These are phyloP conservation scores for Icerya purchasi DNA, from an alignment of 2,888 invertebrate species.

Conservation along the genomic window DNA sequence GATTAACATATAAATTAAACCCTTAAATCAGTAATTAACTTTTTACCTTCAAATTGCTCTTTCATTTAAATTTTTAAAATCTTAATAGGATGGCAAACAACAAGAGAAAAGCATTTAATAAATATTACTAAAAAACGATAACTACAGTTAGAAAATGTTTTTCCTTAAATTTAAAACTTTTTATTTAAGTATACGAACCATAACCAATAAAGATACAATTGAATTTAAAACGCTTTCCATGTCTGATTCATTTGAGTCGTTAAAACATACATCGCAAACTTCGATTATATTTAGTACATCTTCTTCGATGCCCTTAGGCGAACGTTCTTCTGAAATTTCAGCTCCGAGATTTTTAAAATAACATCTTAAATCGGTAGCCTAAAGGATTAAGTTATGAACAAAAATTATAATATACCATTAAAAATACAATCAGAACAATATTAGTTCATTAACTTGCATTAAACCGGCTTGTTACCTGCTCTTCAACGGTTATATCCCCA, in stretches of 20 bases:
- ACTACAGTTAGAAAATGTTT: constrained; percentile 7
- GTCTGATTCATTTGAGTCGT: constrained; percentile 63
- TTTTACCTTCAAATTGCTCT: constrained; percentile 4
- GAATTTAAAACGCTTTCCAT: constrained; percentile 86
- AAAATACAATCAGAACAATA: too few relatives aligned
- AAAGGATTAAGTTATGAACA: constrained; percentile 19
- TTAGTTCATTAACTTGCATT: too few relatives aligned
- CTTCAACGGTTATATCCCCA: neutral
- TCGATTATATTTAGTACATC: constrained; percentile 85
- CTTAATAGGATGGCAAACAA: neutral
- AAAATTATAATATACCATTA: too few relatives aligned
- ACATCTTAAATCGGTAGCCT: constrained; percentile 69
- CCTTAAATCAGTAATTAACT: too few relatives aligned
- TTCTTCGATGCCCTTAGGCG: constrained; percentile 72
- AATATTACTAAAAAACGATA: too few relatives aligned
- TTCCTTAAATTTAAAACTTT: constrained; percentile 6
- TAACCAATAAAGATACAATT: constrained; percentile 85
- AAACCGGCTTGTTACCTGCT: too few relatives aligned
- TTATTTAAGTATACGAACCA: constrained; percentile 40
- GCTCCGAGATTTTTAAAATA: constrained; percentile 86
- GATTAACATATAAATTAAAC: too few relatives aligned
- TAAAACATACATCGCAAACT: constrained; percentile 80
- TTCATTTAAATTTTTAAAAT: neutral
- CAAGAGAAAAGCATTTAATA: neutral
- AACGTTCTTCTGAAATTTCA: constrained; percentile 78